Evolutionary conservation across 2,797 vertebrate genomes (phyloP).

Genomic region (Diplodus sargus): DNA sequence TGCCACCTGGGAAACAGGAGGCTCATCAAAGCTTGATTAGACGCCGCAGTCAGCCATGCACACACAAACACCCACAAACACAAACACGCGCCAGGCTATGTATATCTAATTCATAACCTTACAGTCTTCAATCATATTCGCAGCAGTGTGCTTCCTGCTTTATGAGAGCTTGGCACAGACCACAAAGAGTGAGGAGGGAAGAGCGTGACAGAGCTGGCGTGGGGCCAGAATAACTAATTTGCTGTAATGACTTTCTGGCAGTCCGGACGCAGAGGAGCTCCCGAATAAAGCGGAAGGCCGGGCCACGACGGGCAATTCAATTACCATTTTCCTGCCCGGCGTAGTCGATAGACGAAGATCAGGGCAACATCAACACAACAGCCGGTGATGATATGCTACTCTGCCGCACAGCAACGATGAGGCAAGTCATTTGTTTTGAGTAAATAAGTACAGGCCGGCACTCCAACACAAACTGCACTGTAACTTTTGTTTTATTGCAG

Average conservation of each 20-base stretch:
- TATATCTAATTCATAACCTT: constrained; percentile 72
- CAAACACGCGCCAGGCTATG: constrained; percentile 48
- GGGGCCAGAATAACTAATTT: constrained; percentile 80
- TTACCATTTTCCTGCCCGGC: constrained; percentile 59
- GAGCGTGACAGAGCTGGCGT: constrained; percentile 59
- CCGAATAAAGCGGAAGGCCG: constrained; percentile 69
- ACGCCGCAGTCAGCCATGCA: constrained; percentile 57
- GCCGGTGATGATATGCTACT: constrained; percentile 46
- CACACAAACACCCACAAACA: constrained; percentile 51
- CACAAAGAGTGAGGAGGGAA: constrained; percentile 54
- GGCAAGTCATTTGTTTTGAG: constrained; percentile 52
- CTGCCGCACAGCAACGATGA: constrained; percentile 41
- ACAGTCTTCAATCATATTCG: constrained; percentile 67
- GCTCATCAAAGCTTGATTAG: constrained; percentile 81
- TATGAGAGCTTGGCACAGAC: constrained; percentile 59
- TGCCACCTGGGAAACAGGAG: constrained; percentile 73
- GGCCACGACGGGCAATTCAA: constrained; percentile 72
- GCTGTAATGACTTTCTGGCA: constrained; percentile 82
- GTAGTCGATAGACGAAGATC: constrained; percentile 59
- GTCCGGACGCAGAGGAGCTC: constrained; percentile 67
- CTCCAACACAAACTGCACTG: constrained; percentile 33
- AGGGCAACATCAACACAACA: constrained; percentile 49
- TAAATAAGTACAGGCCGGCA: constrained; percentile 52
- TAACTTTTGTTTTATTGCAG: constrained; percentile 44
- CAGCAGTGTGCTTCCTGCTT: constrained; percentile 55